Base-by-base conservation (phyloP, 2,888 invertebrate genomes). In the Onchidella celtica region DNA sequence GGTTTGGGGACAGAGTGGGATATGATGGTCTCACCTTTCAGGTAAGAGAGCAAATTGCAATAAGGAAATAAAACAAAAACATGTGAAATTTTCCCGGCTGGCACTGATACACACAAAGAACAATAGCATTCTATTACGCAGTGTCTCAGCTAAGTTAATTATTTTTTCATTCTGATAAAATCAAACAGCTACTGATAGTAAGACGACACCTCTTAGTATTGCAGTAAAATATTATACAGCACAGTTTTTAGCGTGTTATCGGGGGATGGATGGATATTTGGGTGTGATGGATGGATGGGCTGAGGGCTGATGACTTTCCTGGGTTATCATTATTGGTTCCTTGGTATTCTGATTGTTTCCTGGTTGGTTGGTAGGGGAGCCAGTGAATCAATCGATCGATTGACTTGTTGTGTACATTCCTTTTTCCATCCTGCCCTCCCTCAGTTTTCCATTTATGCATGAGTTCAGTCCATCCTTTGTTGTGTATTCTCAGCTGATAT, bases 1-100 rank as follows among this genome's bases (percentile, higher is more conserved):
- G 92, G 92, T 87, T 91, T 70, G 92, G 92, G 0, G 94, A 94
- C 0, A 93, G 98, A 81, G 95, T 98, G 21, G 98, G 98, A 40
- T 92, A 95, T 79, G 94, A 93, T 0, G 91, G 93, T 21, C 89
- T 95, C 72, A 93, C 93, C 2, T 94, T 95, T 84, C 94, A 95
- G 91, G 95, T 95, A 85, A 87, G 82, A 27, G 32, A 38, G 2
- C 24, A 17, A 6, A 11, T 4, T 3, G 9, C 17, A 68, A 34
- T n/a, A n/a, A n/a, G n/a, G n/a, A n/a, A n/a, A n/a, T n/a, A n/a
- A n/a, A n/a, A n/a, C n/a, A n/a, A n/a, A n/a, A n/a, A n/a, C n/a
- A n/a, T n/a, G n/a, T n/a, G n/a, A n/a, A n/a, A n/a, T n/a, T n/a
- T n/a, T n/a, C n/a, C n/a, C n/a, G n/a, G n/a, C n/a, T n/a, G n/a